phyloP scores from a whole-genome alignment of 2,888 invertebrate genomes.

The Villa cingulata region DNA sequence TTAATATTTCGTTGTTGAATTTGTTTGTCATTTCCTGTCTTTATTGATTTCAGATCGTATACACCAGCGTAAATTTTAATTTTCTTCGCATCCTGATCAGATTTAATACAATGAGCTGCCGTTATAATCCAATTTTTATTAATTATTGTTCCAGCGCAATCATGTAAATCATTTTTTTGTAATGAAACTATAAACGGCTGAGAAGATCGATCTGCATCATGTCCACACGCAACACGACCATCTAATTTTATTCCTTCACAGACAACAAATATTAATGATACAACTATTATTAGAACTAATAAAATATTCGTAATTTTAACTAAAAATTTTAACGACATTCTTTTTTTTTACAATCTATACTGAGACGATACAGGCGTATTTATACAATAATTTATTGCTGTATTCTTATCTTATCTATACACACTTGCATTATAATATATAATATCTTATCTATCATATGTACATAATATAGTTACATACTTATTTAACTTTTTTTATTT shows the following conservation, averaged over 20 bases:
- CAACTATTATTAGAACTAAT: not conserved
- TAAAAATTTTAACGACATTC: no score
- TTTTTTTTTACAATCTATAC: no score
- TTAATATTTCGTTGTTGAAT: constrained; percentile 28
- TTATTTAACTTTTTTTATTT: no score
- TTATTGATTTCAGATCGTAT: constrained; percentile 25
- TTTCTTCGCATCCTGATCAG: constrained; percentile 22
- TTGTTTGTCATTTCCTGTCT: constrained; percentile 14
- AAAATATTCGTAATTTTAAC: not conserved
- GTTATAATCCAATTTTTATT: constrained; percentile 33
- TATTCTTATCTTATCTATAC: no score
- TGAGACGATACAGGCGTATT: no score
- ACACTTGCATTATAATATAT: no score
- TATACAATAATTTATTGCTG: no score
- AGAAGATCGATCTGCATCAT: constrained; percentile 27
- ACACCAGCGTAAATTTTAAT: constrained; percentile 30
- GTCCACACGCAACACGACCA: not conserved
- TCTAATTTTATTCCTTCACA: not conserved
- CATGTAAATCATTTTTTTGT: constrained; percentile 24
- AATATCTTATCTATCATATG: no score
- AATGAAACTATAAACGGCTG: constrained; percentile 32
- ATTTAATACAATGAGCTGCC: constrained; percentile 30
- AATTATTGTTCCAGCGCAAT: constrained; percentile 31
- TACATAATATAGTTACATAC: no score
- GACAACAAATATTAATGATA: not conserved